A percentile compares a stretch with the other conserved stretches of the same genome.
Evolutionary conservation across 2,888 invertebrate species (phyloP).

Genomic region (Leptinotarsa tumamoca): DNA sequence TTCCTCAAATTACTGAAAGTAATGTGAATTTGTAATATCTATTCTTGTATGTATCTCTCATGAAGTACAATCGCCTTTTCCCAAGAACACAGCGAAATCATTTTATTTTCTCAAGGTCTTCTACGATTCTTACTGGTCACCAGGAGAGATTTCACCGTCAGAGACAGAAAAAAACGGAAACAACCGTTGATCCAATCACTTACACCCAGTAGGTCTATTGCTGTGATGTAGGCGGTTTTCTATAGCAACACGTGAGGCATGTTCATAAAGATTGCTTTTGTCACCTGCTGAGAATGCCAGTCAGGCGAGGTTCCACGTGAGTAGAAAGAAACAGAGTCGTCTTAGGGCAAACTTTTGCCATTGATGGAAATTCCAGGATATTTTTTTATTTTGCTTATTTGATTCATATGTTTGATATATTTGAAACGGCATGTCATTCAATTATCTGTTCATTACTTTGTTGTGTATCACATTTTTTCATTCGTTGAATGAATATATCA

Average conservation of each 20-base stretch:
- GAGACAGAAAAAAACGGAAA: neutral
- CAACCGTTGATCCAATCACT: neutral
- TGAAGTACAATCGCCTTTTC: neutral
- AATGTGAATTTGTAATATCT: too few relatives aligned
- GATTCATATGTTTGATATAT: neutral
- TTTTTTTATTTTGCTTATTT: neutral
- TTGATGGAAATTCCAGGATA: neutral
- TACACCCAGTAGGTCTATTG: neutral
- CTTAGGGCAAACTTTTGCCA: neutral
- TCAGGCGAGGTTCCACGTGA: conserved; percentile 57
- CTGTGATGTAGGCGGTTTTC: neutral
- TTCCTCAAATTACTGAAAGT: too few relatives aligned
- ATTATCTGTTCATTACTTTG: too few relatives aligned
- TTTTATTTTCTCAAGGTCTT: neutral
- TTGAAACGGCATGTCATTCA: too few relatives aligned
- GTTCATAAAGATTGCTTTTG: conserved; percentile 44
- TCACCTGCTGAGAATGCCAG: conserved; percentile 55
- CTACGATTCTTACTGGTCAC: neutral
- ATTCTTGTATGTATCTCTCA: neutral
- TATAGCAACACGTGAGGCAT: conserved; percentile 50
- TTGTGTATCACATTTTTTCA: too few relatives aligned
- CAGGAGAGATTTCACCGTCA: neutral
- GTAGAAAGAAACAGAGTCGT: conserved; percentile 28
- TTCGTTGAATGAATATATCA: too few relatives aligned
- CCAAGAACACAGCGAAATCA: neutral